phyloP scores from a whole-genome alignment of 2,113 vertebrate species.

The Polypterus bichir region DNA sequence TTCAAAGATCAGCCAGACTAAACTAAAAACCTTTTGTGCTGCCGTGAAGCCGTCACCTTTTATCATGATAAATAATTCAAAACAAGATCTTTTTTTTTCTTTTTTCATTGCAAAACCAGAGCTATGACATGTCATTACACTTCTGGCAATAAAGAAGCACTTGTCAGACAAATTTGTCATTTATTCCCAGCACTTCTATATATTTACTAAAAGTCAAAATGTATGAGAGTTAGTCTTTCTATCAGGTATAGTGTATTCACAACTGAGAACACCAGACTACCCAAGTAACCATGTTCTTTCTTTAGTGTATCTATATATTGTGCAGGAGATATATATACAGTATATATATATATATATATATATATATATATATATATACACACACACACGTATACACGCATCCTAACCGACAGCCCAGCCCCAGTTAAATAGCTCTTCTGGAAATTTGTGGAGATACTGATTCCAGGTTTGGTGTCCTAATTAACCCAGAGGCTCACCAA shows the following conservation, averaged over 20 bases:
- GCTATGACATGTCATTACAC: background rate
- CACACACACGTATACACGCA: background rate
- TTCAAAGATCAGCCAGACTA: slow-evolving; percentile 18
- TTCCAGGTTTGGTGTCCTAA: slow-evolving; percentile 37
- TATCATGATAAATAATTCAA: slow-evolving; percentile 11
- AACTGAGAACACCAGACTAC: no score
- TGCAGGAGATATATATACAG: background rate
- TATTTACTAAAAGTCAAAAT: no score
- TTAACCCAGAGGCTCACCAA: slow-evolving; percentile 46
- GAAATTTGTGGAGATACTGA: slow-evolving; percentile 11
- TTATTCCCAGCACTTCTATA: background rate
- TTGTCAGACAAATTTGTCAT: background rate
- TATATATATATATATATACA: background rate
- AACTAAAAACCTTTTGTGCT: slow-evolving; percentile 10
- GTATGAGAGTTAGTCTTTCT: no score
- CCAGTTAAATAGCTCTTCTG: background rate
- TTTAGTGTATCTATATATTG: background rate
- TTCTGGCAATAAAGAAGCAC: background rate
- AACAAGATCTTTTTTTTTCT: background rate
- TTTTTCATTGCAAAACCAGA: slow-evolving; percentile 7
- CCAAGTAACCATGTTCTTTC: no score
- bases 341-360: no score
- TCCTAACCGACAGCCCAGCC: no score
- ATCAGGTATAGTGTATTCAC: no score
- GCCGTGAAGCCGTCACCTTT: slow-evolving; percentile 1